A percentile compares a stretch with the other conserved stretches of the same genome.
Evolutionary conservation across 1,140 invertebrate genomes (phyloP).

Genomic region (Eueides isabella): DNA sequence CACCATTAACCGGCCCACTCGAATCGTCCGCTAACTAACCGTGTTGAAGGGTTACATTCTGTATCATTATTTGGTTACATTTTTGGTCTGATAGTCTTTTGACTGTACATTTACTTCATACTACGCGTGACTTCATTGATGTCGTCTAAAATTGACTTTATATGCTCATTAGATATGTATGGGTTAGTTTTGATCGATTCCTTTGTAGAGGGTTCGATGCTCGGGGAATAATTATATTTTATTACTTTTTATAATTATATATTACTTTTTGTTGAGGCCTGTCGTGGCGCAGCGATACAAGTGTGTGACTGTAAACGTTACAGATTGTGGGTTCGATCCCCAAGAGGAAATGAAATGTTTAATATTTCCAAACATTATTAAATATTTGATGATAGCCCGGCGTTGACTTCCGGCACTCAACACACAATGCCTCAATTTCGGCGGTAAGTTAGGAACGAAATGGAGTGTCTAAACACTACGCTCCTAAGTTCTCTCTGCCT

Average conservation of each 20-base stretch:
- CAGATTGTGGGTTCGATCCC: background rate
- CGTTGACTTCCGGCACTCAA: too few relatives aligned
- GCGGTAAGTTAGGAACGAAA: too few relatives aligned
- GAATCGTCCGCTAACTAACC: conserved; percentile 62
- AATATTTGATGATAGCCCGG: too few relatives aligned
- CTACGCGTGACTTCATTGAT: conserved; percentile 9
- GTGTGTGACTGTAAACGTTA: background rate
- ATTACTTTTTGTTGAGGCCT: background rate
- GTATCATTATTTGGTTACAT: conserved; percentile 66
- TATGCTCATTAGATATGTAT: conserved; percentile 6
- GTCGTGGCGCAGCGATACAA: too few relatives aligned
- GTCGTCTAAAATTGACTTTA: conserved; percentile 29
- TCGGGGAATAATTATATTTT: background rate
- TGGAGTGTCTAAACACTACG: too few relatives aligned
- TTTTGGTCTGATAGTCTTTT: conserved; percentile 54
- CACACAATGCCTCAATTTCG: too few relatives aligned
- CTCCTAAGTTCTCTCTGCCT: too few relatives aligned
- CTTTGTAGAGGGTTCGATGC: background rate
- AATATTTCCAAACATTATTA: too few relatives aligned
- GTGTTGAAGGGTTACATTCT: conserved; percentile 65
- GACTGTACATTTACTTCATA: conserved; percentile 27
- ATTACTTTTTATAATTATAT: background rate
- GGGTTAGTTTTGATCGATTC: background rate
- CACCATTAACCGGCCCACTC: conserved; percentile 14
- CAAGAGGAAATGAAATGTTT: background rate